Evolutionary conservation across 2,888 invertebrate species (phyloP), one percentile per base, ranked within the genome.

Genomic region (Cinara cedri): DNA sequence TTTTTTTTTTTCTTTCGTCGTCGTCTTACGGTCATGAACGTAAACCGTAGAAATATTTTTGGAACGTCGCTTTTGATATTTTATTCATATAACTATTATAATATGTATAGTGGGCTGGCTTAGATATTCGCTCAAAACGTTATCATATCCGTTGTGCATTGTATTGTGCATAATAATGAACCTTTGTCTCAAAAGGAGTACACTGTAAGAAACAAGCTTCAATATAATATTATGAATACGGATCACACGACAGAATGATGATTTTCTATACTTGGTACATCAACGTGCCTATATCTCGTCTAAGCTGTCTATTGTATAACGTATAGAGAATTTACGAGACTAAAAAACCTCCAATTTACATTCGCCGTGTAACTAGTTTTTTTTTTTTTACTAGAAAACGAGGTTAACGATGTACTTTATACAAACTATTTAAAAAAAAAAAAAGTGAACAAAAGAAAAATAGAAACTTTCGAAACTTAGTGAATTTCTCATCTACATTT

Each of bases 91-190:
- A n/a, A n/a, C n/a, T n/a, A n/a, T n/a, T n/a, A n/a, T n/a, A n/a
- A n/a, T n/a, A n/a, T n/a, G n/a, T n/a, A n/a, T n/a, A n/a, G n/a
- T 34, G 26, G 16, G 21, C 46, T 55, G 16, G 24, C 34, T 34
- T 34, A 76, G 57, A 76, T 55, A 46, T 66, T 66, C 66, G 44
- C 66, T 76, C 76, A 76, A 57, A 63, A 66, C 66, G 57, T 76
- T 66, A 76, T 66, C 76, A 46, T 66, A 76, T 66, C 76, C 46
- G 26, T 57, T 76, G 57, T 9, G 34, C 34, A 57, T 66, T 76
- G 76, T 68, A 57, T 44, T 51, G 44, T 49, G 76, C 65, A 76
- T 76, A 76, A 44, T 76, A 76, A 76, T 76, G 66, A 46, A 46
- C 26, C 65, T 76, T 66, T 57, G 55, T 76, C 57, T 76, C 46